Percentiles rank a stretch among this genome's conserved stretches.
These are phyloP conservation scores for Sparus aurata DNA, from an alignment of 2,797 vertebrate genomes.

Conservation along the genomic window DNA sequence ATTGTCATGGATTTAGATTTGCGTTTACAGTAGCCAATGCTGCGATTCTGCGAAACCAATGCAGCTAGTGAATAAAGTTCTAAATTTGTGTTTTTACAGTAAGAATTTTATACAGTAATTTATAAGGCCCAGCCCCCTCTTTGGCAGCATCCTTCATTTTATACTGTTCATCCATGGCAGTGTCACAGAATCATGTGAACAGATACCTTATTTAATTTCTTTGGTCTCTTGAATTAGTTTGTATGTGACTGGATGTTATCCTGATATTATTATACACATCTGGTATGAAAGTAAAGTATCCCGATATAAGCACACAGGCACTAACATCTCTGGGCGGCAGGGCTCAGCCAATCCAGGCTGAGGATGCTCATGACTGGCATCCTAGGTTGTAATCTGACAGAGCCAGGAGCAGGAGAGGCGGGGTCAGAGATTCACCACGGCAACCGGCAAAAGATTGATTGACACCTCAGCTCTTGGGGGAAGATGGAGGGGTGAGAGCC, in stretches of 20 bases:
- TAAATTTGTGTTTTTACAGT: too few species aligned
- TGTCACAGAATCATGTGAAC: not conserved
- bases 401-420: conserved; percentile 58
- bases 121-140: too few species aligned
- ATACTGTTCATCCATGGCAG: too few species aligned
- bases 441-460: conserved; percentile 70
- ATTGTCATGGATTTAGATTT: too few species aligned
- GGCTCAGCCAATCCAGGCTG: conserved; percentile 55
- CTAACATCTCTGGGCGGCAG: not conserved
- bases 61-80: too few species aligned
- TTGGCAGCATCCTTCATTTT: too few species aligned
- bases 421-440: conserved; percentile 69
- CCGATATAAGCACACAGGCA: not conserved
- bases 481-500: conserved; percentile 56
- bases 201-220: not conserved
- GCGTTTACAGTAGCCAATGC: too few species aligned
- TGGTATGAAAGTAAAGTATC: conserved; percentile 5
- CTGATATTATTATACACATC: conserved; percentile 1
- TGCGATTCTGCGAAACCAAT: too few species aligned
- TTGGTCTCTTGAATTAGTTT: not conserved
- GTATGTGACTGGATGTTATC: not conserved
- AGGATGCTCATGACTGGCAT: conserved; percentile 60
- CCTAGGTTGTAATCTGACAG: conserved; percentile 68
- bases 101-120: too few species aligned
- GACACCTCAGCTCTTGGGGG: conserved; percentile 65